Conservation (phyloP, 2,888 invertebrate genomes). For the Diarsia brunnea region DNA sequence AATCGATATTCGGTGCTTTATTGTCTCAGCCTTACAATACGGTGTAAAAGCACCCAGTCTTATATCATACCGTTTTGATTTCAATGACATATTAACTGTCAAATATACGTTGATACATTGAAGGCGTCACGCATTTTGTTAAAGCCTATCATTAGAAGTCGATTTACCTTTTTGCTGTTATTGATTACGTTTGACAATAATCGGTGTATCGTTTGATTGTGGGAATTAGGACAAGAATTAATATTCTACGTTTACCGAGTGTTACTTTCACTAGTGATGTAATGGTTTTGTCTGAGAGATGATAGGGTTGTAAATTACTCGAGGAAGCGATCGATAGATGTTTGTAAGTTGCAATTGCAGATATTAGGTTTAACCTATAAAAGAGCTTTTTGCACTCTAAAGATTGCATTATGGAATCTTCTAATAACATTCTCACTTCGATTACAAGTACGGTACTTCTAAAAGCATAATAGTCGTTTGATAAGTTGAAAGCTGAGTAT, state of each 20-base stretch:
- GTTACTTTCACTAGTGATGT: constrained; percentile 68
- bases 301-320: constrained; percentile 28
- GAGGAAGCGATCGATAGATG: constrained; percentile 29
- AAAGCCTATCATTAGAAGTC: constrained; percentile 84
- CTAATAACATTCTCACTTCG: too few species aligned
- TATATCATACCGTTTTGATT: constrained; percentile 78
- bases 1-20: constrained; percentile 31
- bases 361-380: neutral
- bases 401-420: neutral
- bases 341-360: neutral
- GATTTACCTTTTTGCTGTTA: constrained; percentile 80
- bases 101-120: constrained; percentile 77
- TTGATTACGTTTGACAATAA: constrained; percentile 85
- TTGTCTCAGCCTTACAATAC: constrained; percentile 66
- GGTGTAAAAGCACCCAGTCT: constrained; percentile 75
- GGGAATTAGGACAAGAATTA: constrained; percentile 75
- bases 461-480: neutral
- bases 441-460: neutral
- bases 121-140: constrained; percentile 83
- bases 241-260: constrained; percentile 64
- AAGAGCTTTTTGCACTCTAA: neutral
- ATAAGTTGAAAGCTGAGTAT: neutral
- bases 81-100: constrained; percentile 86
- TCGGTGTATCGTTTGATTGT: constrained; percentile 76
- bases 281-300: constrained; percentile 36